Base-by-base conservation (phyloP, 2,888 invertebrate genomes). In the Venustoraphidia nigricollis region DNA sequence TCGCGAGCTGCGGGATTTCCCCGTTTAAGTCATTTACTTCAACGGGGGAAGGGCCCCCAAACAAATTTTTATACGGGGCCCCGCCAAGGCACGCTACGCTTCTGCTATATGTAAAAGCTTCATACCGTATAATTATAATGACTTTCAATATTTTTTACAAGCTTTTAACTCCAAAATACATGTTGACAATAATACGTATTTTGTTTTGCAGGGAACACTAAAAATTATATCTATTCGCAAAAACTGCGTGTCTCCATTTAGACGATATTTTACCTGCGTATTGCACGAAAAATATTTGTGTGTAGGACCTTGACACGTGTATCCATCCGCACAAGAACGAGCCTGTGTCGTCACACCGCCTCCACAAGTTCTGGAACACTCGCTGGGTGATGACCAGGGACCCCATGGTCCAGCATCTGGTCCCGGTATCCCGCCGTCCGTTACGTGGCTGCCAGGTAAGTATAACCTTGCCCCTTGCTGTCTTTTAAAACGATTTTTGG, bases 331-430 rank as follows among this genome's bases (percentile, higher is more conserved):
- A 66, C 92, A 92, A 63, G 78, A 79, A 58, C 94, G 76, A 50
- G 79, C 79, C 68, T 93, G 91, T 59, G 77, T 81, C 53, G 90
- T 81, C 17, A 95, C 92, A 46, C 96, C 96, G 10, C 92, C 90
- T 0, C 95, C 96, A 62, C 96, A 97, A 14, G 87, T 79, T 53
- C 92, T 74, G 5, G 93, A 92, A 67, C 96, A 97, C 47, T 82
- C 75, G 34, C 84, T 81, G 45, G 86, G 83, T 40, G 79, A 72
- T 10, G 85, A 83, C 91, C 94, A 94, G 9, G 82, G 81, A 5
- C 83, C 78, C 91, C 91, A 91, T 50, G 75, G 76, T 10, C 81
- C 81, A 9, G 75, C 71, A 45, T 74, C 72, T n/a, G 67, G 66
- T 9, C 58, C 59, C 9, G 77, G 78, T 54, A 78, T 81, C 4